A percentile compares a stretch with the other conserved stretches of the same genome.
Evolutionary conservation across 2,888 invertebrate species (phyloP).

Genomic region (Nyleta sp.): DNA sequence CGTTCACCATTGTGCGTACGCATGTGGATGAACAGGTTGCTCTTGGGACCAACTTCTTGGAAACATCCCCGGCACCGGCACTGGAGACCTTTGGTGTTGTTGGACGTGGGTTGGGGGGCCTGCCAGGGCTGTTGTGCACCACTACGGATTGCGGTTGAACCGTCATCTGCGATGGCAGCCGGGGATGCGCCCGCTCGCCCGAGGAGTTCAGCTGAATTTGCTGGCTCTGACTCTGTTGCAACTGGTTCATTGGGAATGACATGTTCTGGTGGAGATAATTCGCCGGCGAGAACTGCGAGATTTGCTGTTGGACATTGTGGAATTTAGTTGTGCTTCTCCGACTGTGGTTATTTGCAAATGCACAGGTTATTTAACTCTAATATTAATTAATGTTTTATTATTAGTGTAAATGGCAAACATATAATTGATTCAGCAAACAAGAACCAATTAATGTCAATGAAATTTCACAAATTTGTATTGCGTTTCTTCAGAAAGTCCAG

Average conservation of each 20-base stretch:
- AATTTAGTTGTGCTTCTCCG: too few relatives aligned
- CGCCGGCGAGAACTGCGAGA: constrained; percentile 70
- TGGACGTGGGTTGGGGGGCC: constrained; percentile 74
- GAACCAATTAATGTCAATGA: too few relatives aligned
- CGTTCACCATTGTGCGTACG: constrained; percentile 81
- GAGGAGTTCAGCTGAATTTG: constrained; percentile 64
- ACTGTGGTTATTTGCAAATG: too few relatives aligned
- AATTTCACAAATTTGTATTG: too few relatives aligned
- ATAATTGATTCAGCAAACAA: too few relatives aligned
- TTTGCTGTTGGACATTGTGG: constrained; percentile 68
- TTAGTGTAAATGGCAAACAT: too few relatives aligned
- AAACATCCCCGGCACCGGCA: constrained; percentile 81
- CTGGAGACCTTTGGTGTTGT: constrained; percentile 75
- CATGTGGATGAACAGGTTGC: constrained; percentile 81
- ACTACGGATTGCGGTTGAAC: constrained; percentile 66
- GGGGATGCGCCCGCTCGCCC: constrained; percentile 44
- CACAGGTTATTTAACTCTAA: too few relatives aligned
- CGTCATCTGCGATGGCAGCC: constrained; percentile 40
- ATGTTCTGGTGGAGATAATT: constrained; percentile 70
- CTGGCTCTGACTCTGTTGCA: constrained; percentile 55
- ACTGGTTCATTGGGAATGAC: constrained; percentile 65
- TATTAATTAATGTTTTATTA: too few relatives aligned
- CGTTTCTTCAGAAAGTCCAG: too few relatives aligned
- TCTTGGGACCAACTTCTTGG: constrained; percentile 81
- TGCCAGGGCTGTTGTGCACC: constrained; percentile 75